These are phyloP conservation scores for Oxytorus armatus DNA, from an alignment of 2,888 invertebrate species.

Conservation along the genomic window DNA sequence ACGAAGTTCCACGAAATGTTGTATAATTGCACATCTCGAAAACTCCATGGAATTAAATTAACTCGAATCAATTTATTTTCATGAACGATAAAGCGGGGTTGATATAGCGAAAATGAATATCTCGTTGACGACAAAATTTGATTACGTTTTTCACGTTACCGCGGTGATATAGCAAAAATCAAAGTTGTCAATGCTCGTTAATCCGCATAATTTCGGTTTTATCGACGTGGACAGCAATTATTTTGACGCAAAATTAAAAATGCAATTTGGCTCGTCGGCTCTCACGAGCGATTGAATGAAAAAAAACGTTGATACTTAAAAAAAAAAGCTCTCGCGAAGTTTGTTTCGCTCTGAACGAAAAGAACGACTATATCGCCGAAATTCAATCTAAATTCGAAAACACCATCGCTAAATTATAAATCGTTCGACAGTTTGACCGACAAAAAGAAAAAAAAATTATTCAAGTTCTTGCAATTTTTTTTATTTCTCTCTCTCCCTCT, in stretches of 20 bases:
- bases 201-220: neutral
- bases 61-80: neutral
- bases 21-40: neutral
- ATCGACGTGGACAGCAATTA: too few relatives aligned
- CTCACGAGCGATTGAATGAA: too few relatives aligned
- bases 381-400: too few relatives aligned
- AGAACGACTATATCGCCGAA: neutral
- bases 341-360: neutral
- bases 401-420: neutral
- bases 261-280: too few relatives aligned
- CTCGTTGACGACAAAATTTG: neutral
- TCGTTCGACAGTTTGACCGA: neutral
- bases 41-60: slow-evolving; percentile 19
- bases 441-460: slow-evolving; percentile 5
- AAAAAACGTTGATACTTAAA: neutral
- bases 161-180: too few relatives aligned
- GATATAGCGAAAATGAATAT: neutral
- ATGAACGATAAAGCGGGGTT: neutral
- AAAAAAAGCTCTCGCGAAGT: neutral
- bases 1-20: neutral
- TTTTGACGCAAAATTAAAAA: too few relatives aligned
- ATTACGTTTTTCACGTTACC: neutral
- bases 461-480: neutral
- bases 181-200: too few relatives aligned
- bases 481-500: slow-evolving; percentile 5